Evolutionary conservation across 2,888 invertebrate species (phyloP).

Genomic region (Meandrusa payeni): DNA sequence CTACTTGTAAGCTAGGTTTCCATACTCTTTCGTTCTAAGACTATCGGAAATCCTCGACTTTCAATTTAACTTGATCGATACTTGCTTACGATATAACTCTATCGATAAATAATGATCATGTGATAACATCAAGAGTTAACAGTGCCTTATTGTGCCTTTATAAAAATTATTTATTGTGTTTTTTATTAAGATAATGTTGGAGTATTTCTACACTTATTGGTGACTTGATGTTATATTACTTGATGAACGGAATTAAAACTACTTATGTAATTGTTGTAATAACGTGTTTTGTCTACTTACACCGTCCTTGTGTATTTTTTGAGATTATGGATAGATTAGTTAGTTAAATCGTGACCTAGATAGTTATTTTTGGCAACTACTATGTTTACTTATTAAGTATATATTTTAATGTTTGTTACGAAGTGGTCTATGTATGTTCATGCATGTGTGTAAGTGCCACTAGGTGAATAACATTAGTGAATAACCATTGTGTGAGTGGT

Average conservation of each 20-base stretch:
- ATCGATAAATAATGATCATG: slow-evolving; percentile 63
- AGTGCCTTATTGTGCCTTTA: slow-evolving; percentile 79
- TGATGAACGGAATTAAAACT: slow-evolving; percentile 52
- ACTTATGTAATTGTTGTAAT: slow-evolving; percentile 61
- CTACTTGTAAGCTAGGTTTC: slow-evolving; percentile 51
- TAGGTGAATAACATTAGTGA: slow-evolving; percentile 49
- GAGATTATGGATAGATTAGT: slow-evolving; percentile 74
- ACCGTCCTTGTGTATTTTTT: slow-evolving; percentile 80
- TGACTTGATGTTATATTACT: slow-evolving; percentile 48
- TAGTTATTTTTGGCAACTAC: slow-evolving; percentile 66
- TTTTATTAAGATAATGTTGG: slow-evolving; percentile 63
- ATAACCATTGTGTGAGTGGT: slow-evolving; percentile 26
- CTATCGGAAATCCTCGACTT: slow-evolving; percentile 62
- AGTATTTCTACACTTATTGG: slow-evolving; percentile 66
- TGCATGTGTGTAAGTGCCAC: slow-evolving; percentile 55
- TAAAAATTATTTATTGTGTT: slow-evolving; percentile 72
- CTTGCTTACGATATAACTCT: slow-evolving; percentile 37
- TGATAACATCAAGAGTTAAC: slow-evolving; percentile 76
- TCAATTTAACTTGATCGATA: slow-evolving; percentile 39
- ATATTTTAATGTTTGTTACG: slow-evolving; percentile 40
- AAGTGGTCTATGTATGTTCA: slow-evolving; percentile 46
- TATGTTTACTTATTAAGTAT: slow-evolving; percentile 42
- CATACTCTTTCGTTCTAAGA: slow-evolving; percentile 63
- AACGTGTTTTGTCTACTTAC: slow-evolving; percentile 73
- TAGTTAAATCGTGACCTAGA: slow-evolving; percentile 61